A percentile compares a stretch with the other conserved stretches of the same genome.
These are phyloP conservation scores for Spodoptera littoralis DNA, from an alignment of 2,888 invertebrate species.

Conservation along the genomic window DNA sequence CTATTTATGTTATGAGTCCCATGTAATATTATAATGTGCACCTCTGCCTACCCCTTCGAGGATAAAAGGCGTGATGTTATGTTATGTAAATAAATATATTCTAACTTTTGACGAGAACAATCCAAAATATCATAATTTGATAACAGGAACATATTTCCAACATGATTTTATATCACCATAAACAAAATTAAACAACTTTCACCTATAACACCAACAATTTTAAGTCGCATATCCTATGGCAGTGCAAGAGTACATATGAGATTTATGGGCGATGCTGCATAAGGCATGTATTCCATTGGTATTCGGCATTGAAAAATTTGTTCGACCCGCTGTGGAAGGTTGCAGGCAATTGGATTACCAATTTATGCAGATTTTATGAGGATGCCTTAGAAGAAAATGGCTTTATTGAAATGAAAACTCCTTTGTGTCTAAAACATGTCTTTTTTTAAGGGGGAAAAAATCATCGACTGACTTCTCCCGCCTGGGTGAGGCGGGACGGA, in stretches of 20 bases:
- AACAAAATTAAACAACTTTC: not conserved
- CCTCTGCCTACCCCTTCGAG: too few species aligned
- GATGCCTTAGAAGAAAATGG: constrained; percentile 2
- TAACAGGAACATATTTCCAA: constrained; percentile 2
- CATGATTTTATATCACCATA: not conserved
- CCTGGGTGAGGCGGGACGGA: too few species aligned
- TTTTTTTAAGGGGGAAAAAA: too few species aligned
- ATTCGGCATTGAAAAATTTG: constrained; percentile 55
- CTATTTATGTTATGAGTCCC: too few species aligned
- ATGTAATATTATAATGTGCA: too few species aligned
- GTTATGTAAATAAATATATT: too few species aligned
- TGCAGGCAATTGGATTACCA: constrained; percentile 47
- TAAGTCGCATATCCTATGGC: constrained; percentile 16
- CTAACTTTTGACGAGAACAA: not conserved
- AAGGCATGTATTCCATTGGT: constrained; percentile 49
- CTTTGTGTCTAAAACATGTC: not conserved
- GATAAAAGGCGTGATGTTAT: too few species aligned
- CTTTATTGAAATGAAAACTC: too few species aligned
- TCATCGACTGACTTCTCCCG: too few species aligned
- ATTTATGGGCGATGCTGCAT: constrained; percentile 51
- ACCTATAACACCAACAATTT: not conserved
- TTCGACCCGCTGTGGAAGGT: constrained; percentile 13
- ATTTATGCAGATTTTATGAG: constrained; percentile 33
- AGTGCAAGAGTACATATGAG: not conserved
- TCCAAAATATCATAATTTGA: constrained; percentile 8